Conservation (phyloP, 2,113 vertebrate species). For the Polypterus bichir region DNA sequence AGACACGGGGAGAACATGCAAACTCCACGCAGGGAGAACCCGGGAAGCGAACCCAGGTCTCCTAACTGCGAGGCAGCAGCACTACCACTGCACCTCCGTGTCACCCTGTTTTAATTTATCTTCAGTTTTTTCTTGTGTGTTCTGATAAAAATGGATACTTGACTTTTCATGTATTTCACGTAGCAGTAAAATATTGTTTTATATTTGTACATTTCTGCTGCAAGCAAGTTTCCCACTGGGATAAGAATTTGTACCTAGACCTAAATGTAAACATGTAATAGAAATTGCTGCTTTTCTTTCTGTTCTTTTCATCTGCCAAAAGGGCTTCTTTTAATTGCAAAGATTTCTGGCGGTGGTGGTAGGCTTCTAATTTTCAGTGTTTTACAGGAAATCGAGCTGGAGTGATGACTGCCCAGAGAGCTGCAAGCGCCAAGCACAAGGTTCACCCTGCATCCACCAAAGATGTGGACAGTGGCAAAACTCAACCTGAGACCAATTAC, state of each 20-base stretch:
- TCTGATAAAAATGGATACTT: no score
- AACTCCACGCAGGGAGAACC: no score
- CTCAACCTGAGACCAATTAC: conserved; percentile 73
- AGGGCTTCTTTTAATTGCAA: no score
- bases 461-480: conserved; percentile 33
- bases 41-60: no score
- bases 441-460: conserved; percentile 45
- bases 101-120: no score
- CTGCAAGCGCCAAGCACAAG: conserved; percentile 48
- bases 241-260: not conserved
- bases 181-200: conserved; percentile 17
- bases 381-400: conserved; percentile 63
- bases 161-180: no score
- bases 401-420: conserved; percentile 45
- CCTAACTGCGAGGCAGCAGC: no score
- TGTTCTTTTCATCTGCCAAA: conserved; percentile 7
- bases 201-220: no score
- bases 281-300: not conserved
- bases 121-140: no score
- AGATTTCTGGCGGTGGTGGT: conserved; percentile 34
- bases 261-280: not conserved
- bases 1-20: no score
- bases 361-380: conserved; percentile 35
- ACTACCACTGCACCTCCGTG: no score
- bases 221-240: not conserved